phyloP scores from a whole-genome alignment of 2,888 invertebrate species.

The Drosophila bunnanda region DNA sequence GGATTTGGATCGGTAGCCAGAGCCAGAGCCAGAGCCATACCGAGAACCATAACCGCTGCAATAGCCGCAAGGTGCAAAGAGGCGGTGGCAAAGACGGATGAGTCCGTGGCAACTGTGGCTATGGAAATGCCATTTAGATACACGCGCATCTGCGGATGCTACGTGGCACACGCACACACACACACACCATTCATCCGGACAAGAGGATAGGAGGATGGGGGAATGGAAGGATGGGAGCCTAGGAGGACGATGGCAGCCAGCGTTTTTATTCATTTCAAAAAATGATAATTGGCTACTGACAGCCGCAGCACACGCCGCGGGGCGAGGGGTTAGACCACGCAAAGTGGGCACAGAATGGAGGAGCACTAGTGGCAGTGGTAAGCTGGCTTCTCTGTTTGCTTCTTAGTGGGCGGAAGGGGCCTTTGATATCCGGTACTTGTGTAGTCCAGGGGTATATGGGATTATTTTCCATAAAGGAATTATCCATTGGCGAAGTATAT shows the following conservation, averaged over 20 bases:
- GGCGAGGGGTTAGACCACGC: slow-evolving; percentile 15
- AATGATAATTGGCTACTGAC: slow-evolving; percentile 79
- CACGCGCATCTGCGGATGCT: slow-evolving; percentile 46
- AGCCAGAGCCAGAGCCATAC: slow-evolving; percentile 11
- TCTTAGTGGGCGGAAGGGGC: slow-evolving; percentile 20
- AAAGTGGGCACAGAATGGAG: slow-evolving; percentile 11
- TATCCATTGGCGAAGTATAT: neutral
- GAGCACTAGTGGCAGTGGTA: slow-evolving; percentile 17
- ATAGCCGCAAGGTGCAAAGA: slow-evolving; percentile 76
- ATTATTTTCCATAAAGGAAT: neutral
- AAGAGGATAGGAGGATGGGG: slow-evolving; percentile 22
- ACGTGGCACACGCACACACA: slow-evolving; percentile 38
- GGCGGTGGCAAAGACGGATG: slow-evolving; percentile 25
- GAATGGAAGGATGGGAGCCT: neutral
- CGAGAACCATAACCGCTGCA: slow-evolving; percentile 54
- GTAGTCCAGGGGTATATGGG: slow-evolving; percentile 6
- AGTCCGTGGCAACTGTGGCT: slow-evolving; percentile 48
- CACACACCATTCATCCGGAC: slow-evolving; percentile 33
- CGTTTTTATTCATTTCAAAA: slow-evolving; percentile 74
- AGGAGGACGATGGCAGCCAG: slow-evolving; percentile 35
- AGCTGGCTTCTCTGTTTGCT: slow-evolving; percentile 40
- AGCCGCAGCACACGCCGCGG: slow-evolving; percentile 52
- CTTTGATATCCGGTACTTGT: slow-evolving; percentile 16
- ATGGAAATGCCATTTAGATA: slow-evolving; percentile 77
- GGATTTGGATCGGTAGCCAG: slow-evolving; percentile 8